A percentile compares a stretch with the other conserved stretches of the same genome.
Evolutionary conservation across 35 echinoderm and acorn worm genomes (phyloP).

Genomic region (Amphiura filiformis): DNA sequence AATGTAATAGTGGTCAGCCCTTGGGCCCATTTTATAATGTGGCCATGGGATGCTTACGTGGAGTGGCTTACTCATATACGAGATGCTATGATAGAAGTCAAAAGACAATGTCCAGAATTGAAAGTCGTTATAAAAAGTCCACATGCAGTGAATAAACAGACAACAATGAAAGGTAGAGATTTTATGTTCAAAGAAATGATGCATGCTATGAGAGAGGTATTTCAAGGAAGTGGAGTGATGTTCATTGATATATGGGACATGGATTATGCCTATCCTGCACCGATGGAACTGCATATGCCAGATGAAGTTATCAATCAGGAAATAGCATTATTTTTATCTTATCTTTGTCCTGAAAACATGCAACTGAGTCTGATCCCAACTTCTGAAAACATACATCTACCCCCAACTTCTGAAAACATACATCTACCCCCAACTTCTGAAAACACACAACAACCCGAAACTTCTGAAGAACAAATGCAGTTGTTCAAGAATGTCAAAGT

Average conservation of each 20-base stretch:
- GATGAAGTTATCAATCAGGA: constrained; percentile 28
- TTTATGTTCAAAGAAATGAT: neutral
- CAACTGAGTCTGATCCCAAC: too few relatives aligned
- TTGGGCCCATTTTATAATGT: constrained; percentile 25
- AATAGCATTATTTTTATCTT: constrained; percentile 31
- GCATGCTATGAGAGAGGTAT: neutral
- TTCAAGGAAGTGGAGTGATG: constrained; percentile 8
- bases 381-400: too few relatives aligned
- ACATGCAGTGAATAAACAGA: constrained; percentile 10
- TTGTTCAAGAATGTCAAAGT: too few relatives aligned
- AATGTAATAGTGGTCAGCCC: constrained; percentile 7
- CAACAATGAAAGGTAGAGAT: neutral
- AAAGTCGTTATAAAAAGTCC: constrained; percentile 29
- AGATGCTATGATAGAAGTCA: constrained; percentile 9
- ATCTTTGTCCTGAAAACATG: constrained; percentile 11
- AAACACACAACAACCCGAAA: too few relatives aligned
- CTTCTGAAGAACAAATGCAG: too few relatives aligned
- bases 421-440: too few relatives aligned
- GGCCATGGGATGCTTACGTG: constrained; percentile 23
- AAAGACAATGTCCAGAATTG: constrained; percentile 7
- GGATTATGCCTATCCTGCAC: constrained; percentile 27
- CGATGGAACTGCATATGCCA: constrained; percentile 42
- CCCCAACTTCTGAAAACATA: too few relatives aligned
- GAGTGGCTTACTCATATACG: constrained; percentile 17
- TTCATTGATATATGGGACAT: constrained; percentile 51